A percentile compares a stretch with the other conserved stretches of the same genome.
These are phyloP conservation scores for Xestia c-nigrum DNA, from an alignment of 2,888 invertebrate genomes.

Conservation along the genomic window DNA sequence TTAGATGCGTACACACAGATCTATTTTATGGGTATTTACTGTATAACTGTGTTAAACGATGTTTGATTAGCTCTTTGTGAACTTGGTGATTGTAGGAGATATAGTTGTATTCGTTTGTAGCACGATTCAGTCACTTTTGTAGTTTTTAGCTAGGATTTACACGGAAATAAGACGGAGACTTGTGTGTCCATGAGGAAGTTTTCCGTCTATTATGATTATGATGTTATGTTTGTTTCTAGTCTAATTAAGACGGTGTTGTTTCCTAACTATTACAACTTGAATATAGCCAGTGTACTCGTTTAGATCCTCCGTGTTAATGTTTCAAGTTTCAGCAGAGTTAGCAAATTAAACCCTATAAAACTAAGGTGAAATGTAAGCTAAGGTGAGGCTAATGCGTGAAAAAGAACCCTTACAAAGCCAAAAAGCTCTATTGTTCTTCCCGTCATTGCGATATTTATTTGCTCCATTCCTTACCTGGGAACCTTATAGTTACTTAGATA, in stretches of 20 bases:
- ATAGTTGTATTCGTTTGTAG: neutral
- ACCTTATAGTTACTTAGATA: no score
- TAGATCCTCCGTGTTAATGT: neutral
- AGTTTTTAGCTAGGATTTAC: neutral
- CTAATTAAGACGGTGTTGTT: neutral
- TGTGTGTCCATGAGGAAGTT: neutral
- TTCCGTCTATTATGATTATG: neutral
- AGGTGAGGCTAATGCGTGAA: no score
- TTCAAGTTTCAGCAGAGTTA: neutral
- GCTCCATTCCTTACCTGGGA: no score
- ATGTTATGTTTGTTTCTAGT: neutral
- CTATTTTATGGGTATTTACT: neutral
- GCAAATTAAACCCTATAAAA: neutral
- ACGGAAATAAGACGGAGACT: neutral
- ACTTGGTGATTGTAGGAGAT: neutral
- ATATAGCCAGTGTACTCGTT: neutral
- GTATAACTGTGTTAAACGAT: slow-evolving; percentile 1
- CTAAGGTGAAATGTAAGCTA: neutral
- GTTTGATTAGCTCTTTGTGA: neutral
- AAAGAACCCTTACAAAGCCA: no score
- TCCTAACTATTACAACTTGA: neutral
- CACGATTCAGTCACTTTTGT: neutral
- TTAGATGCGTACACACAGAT: slow-evolving; percentile 1
- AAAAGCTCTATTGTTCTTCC: no score
- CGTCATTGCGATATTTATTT: no score